These are phyloP conservation scores for Apotomis turbidana DNA, from an alignment of 2,888 invertebrate genomes.

Conservation along the genomic window DNA sequence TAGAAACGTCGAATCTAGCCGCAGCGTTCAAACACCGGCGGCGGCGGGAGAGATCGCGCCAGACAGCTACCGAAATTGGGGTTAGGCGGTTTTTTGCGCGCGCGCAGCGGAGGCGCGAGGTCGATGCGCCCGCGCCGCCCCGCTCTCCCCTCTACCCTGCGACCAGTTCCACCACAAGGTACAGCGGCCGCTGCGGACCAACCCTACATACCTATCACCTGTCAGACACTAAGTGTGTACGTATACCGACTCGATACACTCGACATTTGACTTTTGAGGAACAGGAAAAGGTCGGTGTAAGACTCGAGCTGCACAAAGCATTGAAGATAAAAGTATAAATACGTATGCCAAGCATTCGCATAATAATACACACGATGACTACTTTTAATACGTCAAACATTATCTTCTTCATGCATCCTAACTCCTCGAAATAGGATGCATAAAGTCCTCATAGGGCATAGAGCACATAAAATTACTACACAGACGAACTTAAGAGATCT, in stretches of 20 bases:
- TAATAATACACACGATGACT: background rate
- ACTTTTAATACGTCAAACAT: too few relatives aligned
- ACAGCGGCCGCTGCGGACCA: conserved; percentile 70
- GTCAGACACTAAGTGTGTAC: conserved; percentile 78
- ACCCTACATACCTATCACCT: conserved; percentile 81
- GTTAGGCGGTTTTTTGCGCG: conserved; percentile 77
- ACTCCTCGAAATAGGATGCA: too few relatives aligned
- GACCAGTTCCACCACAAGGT: conserved; percentile 81
- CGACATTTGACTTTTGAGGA: conserved; percentile 54
- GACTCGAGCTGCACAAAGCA: conserved; percentile 7
- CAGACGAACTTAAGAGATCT: too few relatives aligned
- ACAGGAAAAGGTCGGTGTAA: conserved; percentile 44
- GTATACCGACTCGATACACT: conserved; percentile 53
- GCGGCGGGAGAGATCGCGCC: conserved; percentile 69
- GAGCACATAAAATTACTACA: background rate
- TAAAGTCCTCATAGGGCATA: background rate
- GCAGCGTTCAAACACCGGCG: conserved; percentile 49
- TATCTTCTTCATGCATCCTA: too few relatives aligned
- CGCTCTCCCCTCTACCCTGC: conserved; percentile 54
- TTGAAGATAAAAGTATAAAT: background rate
- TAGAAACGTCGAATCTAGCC: conserved; percentile 25
- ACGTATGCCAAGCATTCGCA: background rate
- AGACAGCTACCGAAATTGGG: conserved; percentile 80
- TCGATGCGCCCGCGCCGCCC: conserved; percentile 69
- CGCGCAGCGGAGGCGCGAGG: conserved; percentile 68